Conservation (phyloP, 2,888 invertebrate genomes). For the Antheraea assamensis region DNA sequence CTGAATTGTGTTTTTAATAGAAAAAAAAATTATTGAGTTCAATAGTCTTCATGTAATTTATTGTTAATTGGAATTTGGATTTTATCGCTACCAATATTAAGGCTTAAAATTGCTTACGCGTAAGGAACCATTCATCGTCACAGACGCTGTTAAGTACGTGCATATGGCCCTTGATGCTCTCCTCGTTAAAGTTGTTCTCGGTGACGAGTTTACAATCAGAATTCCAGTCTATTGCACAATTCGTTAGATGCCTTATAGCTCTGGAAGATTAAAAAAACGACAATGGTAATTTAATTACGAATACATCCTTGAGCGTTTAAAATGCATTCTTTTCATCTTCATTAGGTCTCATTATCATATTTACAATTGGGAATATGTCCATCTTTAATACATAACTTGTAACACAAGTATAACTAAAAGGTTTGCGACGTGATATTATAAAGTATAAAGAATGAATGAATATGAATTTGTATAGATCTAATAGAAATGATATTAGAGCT, state of each 20-base stretch:
- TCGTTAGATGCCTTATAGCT: conserved; percentile 61
- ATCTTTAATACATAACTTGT: not conserved
- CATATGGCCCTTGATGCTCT: conserved; percentile 68
- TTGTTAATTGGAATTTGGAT: not conserved
- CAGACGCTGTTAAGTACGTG: conserved; percentile 65
- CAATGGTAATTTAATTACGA: not conserved
- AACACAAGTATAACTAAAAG: not conserved
- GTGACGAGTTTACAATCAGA: conserved; percentile 64
- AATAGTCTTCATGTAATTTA: not conserved
- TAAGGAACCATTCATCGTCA: conserved; percentile 58
- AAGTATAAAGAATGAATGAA: not conserved
- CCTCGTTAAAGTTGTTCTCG: conserved; percentile 67
- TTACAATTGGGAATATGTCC: not conserved
- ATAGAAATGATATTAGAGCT: not conserved
- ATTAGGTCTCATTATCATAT: not conserved
- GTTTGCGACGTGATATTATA: not conserved
- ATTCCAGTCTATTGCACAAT: conserved; percentile 73
- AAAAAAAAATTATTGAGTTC: not conserved
- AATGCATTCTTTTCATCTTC: not conserved
- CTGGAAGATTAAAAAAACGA: conserved; percentile 37
- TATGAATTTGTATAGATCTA: not conserved
- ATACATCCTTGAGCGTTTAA: not conserved
- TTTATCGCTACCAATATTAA: not conserved
- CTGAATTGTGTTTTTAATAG: not conserved
- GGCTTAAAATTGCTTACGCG: conserved; percentile 44